phyloP scores from a whole-genome alignment of 30 jellyfish, hydroid and myxozoan species.

The Turritopsis rubra region DNA sequence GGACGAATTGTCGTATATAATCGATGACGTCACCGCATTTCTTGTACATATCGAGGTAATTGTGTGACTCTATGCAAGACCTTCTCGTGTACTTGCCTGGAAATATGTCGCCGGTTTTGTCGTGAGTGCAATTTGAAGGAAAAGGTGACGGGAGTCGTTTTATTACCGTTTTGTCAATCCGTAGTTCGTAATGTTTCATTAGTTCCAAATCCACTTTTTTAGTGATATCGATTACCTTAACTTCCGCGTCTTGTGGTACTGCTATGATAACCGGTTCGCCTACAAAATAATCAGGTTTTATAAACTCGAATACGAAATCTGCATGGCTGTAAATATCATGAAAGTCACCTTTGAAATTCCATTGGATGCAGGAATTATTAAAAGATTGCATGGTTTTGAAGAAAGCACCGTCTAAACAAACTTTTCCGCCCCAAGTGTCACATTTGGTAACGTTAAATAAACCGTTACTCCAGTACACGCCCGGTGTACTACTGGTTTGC shows the following conservation, averaged over 20 bases:
- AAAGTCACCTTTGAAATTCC: slow-evolving; percentile 21
- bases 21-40: slow-evolving; percentile 14
- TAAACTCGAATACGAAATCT: slow-evolving; percentile 12
- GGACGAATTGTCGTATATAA: slow-evolving; percentile 1
- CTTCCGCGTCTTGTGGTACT: slow-evolving; percentile 10
- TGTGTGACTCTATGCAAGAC: slow-evolving; percentile 16
- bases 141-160: slow-evolving; percentile 21
- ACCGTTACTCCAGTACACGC: slow-evolving; percentile 14
- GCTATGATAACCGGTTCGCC: slow-evolving; percentile 16
- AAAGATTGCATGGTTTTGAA: not conserved
- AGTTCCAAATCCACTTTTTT: slow-evolving; percentile 9
- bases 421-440: slow-evolving; percentile 24
- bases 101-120: slow-evolving; percentile 11
- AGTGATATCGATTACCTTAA: slow-evolving; percentile 6
- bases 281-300: not conserved
- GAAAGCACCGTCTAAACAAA: not conserved
- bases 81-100: slow-evolving; percentile 19
- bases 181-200: slow-evolving; percentile 5
- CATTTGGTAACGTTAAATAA: slow-evolving; percentile 29
- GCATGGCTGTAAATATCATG: slow-evolving; percentile 21
- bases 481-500: not conserved
- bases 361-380: slow-evolving; percentile 18
- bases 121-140: slow-evolving; percentile 23
- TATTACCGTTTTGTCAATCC: slow-evolving; percentile 7
- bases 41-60: slow-evolving; percentile 1